Conservation (phyloP, 1,140 invertebrate species). For the Leguminivora glycinivorella region DNA sequence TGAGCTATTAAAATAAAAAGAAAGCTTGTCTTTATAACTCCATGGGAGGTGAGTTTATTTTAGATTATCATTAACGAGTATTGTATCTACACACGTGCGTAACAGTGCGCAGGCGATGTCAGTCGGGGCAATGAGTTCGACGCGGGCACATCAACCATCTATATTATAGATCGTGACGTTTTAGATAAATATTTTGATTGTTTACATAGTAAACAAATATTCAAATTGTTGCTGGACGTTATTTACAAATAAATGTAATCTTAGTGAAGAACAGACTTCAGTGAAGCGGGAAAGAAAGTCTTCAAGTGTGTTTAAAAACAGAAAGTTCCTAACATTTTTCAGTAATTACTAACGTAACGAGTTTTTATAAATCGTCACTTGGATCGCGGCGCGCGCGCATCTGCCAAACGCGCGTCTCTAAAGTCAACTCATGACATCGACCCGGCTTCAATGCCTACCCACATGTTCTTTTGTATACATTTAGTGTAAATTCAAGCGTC, state of each 20-base stretch:
- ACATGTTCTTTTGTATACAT: slow-evolving; percentile 48
- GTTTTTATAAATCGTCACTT: slow-evolving; percentile 53
- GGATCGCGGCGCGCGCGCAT: slow-evolving; percentile 57
- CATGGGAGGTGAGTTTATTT: slow-evolving; percentile 70
- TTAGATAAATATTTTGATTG: slow-evolving; percentile 32
- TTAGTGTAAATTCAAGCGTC: slow-evolving; percentile 33
- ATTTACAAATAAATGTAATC: neutral
- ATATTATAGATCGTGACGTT: slow-evolving; percentile 37
- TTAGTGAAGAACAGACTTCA: neutral
- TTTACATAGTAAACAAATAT: neutral
- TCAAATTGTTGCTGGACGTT: neutral
- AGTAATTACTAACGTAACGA: neutral
- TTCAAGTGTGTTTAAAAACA: neutral
- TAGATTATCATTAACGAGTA: slow-evolving; percentile 69
- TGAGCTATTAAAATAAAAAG: slow-evolving; percentile 11
- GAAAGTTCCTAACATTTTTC: neutral
- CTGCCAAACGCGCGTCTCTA: slow-evolving; percentile 72
- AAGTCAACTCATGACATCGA: slow-evolving; percentile 70
- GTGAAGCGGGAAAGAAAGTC: neutral
- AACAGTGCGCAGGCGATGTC: slow-evolving; percentile 46
- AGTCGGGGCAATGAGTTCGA: slow-evolving; percentile 60
- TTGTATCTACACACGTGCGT: slow-evolving; percentile 52
- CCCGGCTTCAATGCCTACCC: slow-evolving; percentile 55
- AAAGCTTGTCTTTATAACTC: slow-evolving; percentile 50
- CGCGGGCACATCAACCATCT: slow-evolving; percentile 44